A percentile compares a stretch with the other conserved stretches of the same genome.
Evolutionary conservation across 2,888 invertebrate species (phyloP).

Genomic region (Trissolcus japonicus): DNA sequence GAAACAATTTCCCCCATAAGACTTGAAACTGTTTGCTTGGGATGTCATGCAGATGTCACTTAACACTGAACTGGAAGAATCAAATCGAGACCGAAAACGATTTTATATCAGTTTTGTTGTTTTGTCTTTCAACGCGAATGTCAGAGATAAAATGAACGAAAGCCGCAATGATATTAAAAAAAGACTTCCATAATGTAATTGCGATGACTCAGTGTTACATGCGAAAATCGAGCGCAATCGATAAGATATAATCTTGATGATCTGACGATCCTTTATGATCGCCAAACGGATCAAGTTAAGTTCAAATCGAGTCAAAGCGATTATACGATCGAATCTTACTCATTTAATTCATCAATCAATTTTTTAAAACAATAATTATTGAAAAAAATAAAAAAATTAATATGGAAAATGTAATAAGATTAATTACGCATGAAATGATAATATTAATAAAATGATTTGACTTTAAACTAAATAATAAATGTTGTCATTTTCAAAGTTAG

Average conservation of each 20-base stretch:
- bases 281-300: neutral
- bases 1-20: neutral
- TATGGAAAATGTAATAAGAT: too few species aligned
- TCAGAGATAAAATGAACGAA: slow-evolving; percentile 42
- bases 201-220: slow-evolving; percentile 46
- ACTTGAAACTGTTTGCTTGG: slow-evolving; percentile 12
- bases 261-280: slow-evolving; percentile 45
- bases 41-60: too few species aligned
- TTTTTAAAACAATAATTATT: too few species aligned
- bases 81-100: neutral
- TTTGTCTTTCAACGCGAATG: slow-evolving; percentile 39
- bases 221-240: slow-evolving; percentile 35
- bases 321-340: too few species aligned
- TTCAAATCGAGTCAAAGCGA: too few species aligned
- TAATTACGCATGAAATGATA: too few species aligned
- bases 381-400: too few species aligned
- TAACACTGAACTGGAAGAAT: slow-evolving; percentile 5
- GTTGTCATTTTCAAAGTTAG: too few species aligned
- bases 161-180: slow-evolving; percentile 42
- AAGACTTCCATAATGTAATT: slow-evolving; percentile 47
- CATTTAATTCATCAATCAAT: too few species aligned
- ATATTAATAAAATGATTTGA: too few species aligned
- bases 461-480: too few species aligned
- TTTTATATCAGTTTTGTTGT: slow-evolving; percentile 15
- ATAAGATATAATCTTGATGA: slow-evolving; percentile 50